A percentile compares a stretch with the other conserved stretches of the same genome.
phyloP scores from a whole-genome alignment of 2,113 vertebrate genomes.

The Apus apus region DNA sequence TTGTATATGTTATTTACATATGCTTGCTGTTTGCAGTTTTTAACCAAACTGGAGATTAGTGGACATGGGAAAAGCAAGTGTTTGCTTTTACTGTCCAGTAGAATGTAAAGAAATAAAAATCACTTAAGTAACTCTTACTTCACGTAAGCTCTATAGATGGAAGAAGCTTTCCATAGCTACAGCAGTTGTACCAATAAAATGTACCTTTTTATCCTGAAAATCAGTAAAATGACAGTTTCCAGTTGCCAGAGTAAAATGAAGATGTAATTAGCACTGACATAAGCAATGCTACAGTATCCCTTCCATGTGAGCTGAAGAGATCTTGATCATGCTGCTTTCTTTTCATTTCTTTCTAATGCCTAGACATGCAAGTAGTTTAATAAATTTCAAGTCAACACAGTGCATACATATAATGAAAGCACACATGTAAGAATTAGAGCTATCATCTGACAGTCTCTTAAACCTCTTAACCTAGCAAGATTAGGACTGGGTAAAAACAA shows the following conservation, averaged over 20 bases:
- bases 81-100: slow-evolving; percentile 9
- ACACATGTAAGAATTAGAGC: slow-evolving; percentile 27
- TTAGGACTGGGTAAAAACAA: neutral
- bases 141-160: neutral
- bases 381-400: slow-evolving; percentile 18
- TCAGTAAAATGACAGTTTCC: neutral
- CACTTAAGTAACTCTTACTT: slow-evolving; percentile 26
- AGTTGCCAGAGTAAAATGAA: slow-evolving; percentile 16
- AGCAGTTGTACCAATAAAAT: slow-evolving; percentile 28
- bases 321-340: neutral
- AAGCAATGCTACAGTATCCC: neutral
- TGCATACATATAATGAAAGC: neutral
- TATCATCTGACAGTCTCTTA: slow-evolving; percentile 23
- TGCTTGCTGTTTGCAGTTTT: neutral
- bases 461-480: slow-evolving; percentile 16
- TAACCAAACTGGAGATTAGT: neutral
- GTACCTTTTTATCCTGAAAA: slow-evolving; percentile 13
- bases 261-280: neutral
- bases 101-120: slow-evolving; percentile 20
- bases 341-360: neutral
- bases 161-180: neutral
- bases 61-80: neutral
- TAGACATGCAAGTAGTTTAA: neutral
- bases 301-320: neutral
- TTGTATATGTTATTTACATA: neutral